Evolutionary conservation across 2,888 invertebrate species (phyloP).

Genomic region (Andrena dorsata): DNA sequence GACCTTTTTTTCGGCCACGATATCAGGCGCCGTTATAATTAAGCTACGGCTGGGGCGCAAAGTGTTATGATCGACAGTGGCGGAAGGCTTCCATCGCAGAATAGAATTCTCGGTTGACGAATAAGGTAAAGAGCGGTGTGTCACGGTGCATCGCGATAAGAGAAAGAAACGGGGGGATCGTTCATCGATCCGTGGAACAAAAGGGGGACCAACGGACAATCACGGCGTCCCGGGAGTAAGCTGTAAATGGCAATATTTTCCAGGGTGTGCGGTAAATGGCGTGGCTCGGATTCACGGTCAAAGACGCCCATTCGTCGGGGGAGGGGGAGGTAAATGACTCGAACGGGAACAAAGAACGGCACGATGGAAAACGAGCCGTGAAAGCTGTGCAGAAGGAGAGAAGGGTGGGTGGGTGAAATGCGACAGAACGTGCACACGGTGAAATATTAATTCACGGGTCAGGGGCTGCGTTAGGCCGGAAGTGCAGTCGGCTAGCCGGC

Average conservation of each 20-base stretch:
- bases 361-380: conserved; percentile 43
- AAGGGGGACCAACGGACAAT: conserved; percentile 18
- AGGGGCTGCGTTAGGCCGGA: conserved; percentile 75
- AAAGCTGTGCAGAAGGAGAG: conserved; percentile 26
- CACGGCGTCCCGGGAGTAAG: conserved; percentile 12
- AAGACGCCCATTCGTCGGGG: conserved; percentile 20
- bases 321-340: conserved; percentile 35
- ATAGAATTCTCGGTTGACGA: not conserved
- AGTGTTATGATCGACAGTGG: not conserved
- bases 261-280: conserved; percentile 41
- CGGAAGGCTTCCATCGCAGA: not conserved
- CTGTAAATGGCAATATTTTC: conserved; percentile 42
- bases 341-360: conserved; percentile 52
- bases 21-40: too few species aligned
- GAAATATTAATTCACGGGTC: conserved; percentile 81
- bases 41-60: too few species aligned
- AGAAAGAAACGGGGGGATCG: conserved; percentile 7
- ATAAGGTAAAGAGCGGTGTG: conserved; percentile 1
- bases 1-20: too few species aligned
- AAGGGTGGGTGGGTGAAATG: conserved; percentile 24
- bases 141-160: conserved; percentile 32
- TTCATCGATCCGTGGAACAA: conserved; percentile 37
- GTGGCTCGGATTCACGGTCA: conserved; percentile 49
- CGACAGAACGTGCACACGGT: conserved; percentile 73
- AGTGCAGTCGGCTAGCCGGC: conserved; percentile 72